phyloP scores from a whole-genome alignment of 2,888 invertebrate species.

The Campoplex capitator region DNA sequence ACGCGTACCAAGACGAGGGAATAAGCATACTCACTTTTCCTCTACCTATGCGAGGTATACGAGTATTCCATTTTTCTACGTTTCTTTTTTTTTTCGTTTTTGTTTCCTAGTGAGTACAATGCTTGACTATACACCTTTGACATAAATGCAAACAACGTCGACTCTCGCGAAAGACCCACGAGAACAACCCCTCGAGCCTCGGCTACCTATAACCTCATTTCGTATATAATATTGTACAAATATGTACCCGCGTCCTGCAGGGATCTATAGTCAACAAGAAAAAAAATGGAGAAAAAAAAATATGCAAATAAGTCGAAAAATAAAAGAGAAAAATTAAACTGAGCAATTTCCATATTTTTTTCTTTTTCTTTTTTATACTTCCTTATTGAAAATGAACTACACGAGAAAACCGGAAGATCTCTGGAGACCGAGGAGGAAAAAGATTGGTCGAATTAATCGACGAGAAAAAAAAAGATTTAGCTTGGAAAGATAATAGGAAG shows the following conservation, averaged over 20 bases:
- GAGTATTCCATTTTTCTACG: constrained; percentile 41
- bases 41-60: constrained; percentile 25
- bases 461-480: neutral
- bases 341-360: neutral
- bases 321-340: neutral
- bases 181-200: constrained; percentile 46
- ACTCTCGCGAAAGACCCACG: constrained; percentile 30
- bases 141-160: constrained; percentile 64
- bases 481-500: constrained; percentile 10
- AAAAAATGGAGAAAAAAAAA: constrained; percentile 1
- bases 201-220: constrained; percentile 48
- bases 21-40: constrained; percentile 31
- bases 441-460: constrained; percentile 4
- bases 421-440: neutral
- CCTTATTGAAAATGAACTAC: neutral
- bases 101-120: constrained; percentile 39
- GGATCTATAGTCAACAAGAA: neutral
- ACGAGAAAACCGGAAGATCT: neutral
- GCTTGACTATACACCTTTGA: constrained; percentile 59
- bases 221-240: constrained; percentile 6
- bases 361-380: neutral
- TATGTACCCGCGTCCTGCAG: constrained; percentile 1
- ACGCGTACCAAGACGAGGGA: constrained; percentile 40
- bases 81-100: constrained; percentile 2
- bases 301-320: neutral